Conservation (phyloP, 2,888 invertebrate species). For the Malthinus flaveolus region DNA sequence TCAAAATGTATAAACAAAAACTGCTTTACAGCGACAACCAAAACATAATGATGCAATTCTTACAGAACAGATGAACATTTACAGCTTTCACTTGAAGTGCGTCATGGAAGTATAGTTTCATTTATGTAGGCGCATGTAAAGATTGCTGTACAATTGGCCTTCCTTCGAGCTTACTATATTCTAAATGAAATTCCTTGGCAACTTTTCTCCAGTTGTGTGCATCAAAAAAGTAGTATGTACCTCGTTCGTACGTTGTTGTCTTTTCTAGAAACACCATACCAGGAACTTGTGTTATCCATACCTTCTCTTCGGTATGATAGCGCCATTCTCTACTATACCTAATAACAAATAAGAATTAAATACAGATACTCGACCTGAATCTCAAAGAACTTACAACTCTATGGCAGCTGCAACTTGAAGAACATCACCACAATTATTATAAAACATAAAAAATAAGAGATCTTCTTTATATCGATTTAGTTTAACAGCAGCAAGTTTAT, state of each 20-base stretch:
- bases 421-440: slow-evolving; percentile 97
- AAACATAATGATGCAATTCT: slow-evolving; percentile 18
- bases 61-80: slow-evolving; percentile 27
- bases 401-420: slow-evolving; percentile 97
- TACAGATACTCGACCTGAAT: slow-evolving; percentile 17
- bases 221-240: slow-evolving; percentile 99
- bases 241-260: slow-evolving; percentile 94
- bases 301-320: slow-evolving; percentile 98
- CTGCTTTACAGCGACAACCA: slow-evolving; percentile 26
- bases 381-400: slow-evolving; percentile 78
- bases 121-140: slow-evolving; percentile 45
- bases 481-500: slow-evolving; percentile 93
- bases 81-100: slow-evolving; percentile 34
- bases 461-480: slow-evolving; percentile 98
- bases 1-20: slow-evolving; percentile 44
- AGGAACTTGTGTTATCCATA: slow-evolving; percentile 98
- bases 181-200: slow-evolving; percentile 97
- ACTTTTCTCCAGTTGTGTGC: slow-evolving; percentile 99
- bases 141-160: slow-evolving; percentile 75
- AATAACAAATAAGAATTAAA: slow-evolving; percentile 27
- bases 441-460: slow-evolving; percentile 98
- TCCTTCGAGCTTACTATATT: slow-evolving; percentile 98
- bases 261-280: slow-evolving; percentile 94
- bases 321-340: slow-evolving; percentile 99
- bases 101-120: slow-evolving; percentile 40